A percentile compares a stretch with the other conserved stretches of the same genome.
These are phyloP conservation scores for Mormyrus hasselquistii DNA, from an alignment of 2,797 vertebrate species.

Conservation along the genomic window DNA sequence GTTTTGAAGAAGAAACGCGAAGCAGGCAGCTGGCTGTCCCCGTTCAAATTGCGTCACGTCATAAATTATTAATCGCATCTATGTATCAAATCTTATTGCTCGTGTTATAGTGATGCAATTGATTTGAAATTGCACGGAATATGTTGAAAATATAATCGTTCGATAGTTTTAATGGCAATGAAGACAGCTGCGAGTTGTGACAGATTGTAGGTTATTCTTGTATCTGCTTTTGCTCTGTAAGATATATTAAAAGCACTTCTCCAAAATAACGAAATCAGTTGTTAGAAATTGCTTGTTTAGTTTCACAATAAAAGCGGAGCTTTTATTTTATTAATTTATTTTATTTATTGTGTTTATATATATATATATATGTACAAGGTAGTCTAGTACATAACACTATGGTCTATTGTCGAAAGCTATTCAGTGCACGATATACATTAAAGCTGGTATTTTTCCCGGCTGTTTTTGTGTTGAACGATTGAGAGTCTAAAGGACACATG, in stretches of 20 bases:
- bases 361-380: neutral
- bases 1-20: neutral
- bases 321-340: too few species aligned
- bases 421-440: neutral
- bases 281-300: neutral
- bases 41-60: neutral
- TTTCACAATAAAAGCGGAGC: neutral
- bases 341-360: too few species aligned
- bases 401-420: neutral
- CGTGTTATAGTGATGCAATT: neutral
- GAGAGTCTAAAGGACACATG: neutral
- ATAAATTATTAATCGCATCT: conserved; percentile 5
- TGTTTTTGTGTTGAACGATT: neutral
- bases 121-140: neutral
- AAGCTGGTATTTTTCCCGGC: neutral
- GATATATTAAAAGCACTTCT: neutral
- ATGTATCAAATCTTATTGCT: neutral
- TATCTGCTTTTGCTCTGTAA: neutral
- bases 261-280: neutral
- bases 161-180: neutral
- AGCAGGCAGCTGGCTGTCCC: neutral
- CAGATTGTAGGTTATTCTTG: neutral
- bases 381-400: neutral
- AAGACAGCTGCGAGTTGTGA: neutral
- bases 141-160: neutral